phyloP scores from a whole-genome alignment of 2,888 invertebrate species.

The Leucophora obtusa region DNA sequence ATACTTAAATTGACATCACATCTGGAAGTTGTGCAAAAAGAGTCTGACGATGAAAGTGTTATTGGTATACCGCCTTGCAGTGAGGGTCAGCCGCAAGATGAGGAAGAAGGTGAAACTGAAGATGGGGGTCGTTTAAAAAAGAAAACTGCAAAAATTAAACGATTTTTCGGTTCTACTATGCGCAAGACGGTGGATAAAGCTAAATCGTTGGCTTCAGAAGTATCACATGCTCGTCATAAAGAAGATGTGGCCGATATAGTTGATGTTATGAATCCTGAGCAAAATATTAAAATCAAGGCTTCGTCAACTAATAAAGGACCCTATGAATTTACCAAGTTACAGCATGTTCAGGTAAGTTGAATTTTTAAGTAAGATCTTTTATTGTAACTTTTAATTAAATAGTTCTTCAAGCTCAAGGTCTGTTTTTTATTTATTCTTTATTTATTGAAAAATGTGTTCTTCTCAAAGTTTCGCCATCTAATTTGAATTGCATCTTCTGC shows the following conservation, averaged over 20 bases:
- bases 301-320: conserved; percentile 98
- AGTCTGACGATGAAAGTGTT: conserved; percentile 88
- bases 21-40: conserved; percentile 88
- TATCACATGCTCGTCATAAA: conserved; percentile 91
- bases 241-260: conserved; percentile 91
- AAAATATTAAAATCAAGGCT: conserved; percentile 93
- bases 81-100: conserved; percentile 76
- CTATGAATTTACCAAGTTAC: conserved; percentile 94
- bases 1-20: conserved; percentile 93
- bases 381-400: no score
- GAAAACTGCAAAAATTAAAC: conserved; percentile 83
- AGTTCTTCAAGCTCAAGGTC: no score
- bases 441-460: no score
- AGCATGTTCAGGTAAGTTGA: conserved; percentile 87
- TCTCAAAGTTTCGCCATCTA: no score
- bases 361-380: background rate
- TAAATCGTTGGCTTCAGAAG: conserved; percentile 92
- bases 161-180: conserved; percentile 92
- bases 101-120: conserved; percentile 79
- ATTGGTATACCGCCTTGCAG: conserved; percentile 80
- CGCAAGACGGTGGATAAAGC: conserved; percentile 95
- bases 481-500: no score
- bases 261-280: conserved; percentile 88
- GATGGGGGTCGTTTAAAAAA: conserved; percentile 78
- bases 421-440: no score